Percentiles rank a stretch among this genome's conserved stretches.
These are phyloP conservation scores for Oreortyx pictus DNA, from an alignment of 2,797 vertebrate genomes.

Conservation along the genomic window DNA sequence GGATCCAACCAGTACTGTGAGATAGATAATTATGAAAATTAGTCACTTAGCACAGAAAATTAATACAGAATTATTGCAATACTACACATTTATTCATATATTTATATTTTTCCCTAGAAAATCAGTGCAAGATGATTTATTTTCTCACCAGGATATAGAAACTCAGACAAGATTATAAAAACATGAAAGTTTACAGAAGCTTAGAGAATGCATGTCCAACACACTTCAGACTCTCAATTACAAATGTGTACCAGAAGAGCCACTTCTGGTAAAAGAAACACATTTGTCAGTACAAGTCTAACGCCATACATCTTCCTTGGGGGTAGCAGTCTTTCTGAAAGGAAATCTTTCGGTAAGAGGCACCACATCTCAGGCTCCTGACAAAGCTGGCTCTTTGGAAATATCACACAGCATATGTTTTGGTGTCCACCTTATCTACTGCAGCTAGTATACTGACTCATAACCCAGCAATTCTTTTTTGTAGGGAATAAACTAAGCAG, in stretches of 20 bases:
- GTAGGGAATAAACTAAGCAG: neutral
- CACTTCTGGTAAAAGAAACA: neutral
- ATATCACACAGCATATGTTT: accelerated
- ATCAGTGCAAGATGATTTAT: neutral
- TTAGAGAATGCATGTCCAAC: neutral
- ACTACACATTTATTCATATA: slow-evolving; percentile 2
- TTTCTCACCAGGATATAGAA: neutral
- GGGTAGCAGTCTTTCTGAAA: neutral
- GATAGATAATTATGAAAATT: slow-evolving; percentile 43
- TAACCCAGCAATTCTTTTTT: neutral
- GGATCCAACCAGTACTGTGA: slow-evolving; percentile 90
- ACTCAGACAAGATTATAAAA: neutral
- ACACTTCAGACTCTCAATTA: neutral
- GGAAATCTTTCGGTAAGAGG: neutral
- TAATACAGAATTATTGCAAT: neutral
- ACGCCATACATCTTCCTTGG: accelerated
- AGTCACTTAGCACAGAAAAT: slow-evolving; percentile 28
- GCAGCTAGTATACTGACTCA: neutral
- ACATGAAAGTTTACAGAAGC: neutral
- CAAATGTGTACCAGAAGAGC: neutral
- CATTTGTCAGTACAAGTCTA: neutral
- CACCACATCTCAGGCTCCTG: neutral
- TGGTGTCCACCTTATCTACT: neutral
- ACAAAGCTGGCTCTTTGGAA: neutral
- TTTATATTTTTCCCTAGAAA: neutral